These are phyloP conservation scores for Operophtera brumata DNA, from an alignment of 2,888 invertebrate genomes.

Conservation along the genomic window DNA sequence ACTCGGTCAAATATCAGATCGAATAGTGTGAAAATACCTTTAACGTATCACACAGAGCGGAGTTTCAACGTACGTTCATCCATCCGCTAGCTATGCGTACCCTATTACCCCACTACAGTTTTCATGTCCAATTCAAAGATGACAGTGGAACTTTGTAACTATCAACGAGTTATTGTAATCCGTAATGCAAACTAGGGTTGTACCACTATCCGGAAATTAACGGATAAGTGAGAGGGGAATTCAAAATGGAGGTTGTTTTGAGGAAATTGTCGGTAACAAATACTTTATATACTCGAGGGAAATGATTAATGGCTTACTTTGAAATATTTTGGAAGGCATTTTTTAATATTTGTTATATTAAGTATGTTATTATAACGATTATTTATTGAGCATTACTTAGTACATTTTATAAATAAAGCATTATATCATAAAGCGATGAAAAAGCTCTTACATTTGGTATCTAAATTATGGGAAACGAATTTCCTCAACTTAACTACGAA, in stretches of 20 bases:
- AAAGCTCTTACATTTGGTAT: too few relatives aligned
- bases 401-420: too few relatives aligned
- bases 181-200: conserved; percentile 16
- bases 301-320: conserved; percentile 9
- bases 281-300: conserved; percentile 13
- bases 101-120: conserved; percentile 17
- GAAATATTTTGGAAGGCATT: background rate
- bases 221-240: conserved; percentile 15
- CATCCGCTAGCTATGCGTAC: conserved; percentile 3
- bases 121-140: conserved; percentile 30
- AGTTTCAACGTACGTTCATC: background rate
- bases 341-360: conserved; percentile 2
- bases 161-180: conserved; percentile 31
- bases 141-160: conserved; percentile 28
- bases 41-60: background rate
- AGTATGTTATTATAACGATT: background rate
- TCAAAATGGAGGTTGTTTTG: conserved; percentile 13
- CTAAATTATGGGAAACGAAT: too few relatives aligned
- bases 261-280: conserved; percentile 13
- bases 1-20: too few relatives aligned
- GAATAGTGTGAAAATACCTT: too few relatives aligned
- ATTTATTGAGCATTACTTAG: background rate
- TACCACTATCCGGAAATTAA: conserved; percentile 22
- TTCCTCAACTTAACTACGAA: too few relatives aligned
- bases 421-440: too few relatives aligned